Evolutionary conservation across 2,113 vertebrate species (phyloP), one percentile per base, ranked within the genome.

Genomic region (Turdus rufiventris): DNA sequence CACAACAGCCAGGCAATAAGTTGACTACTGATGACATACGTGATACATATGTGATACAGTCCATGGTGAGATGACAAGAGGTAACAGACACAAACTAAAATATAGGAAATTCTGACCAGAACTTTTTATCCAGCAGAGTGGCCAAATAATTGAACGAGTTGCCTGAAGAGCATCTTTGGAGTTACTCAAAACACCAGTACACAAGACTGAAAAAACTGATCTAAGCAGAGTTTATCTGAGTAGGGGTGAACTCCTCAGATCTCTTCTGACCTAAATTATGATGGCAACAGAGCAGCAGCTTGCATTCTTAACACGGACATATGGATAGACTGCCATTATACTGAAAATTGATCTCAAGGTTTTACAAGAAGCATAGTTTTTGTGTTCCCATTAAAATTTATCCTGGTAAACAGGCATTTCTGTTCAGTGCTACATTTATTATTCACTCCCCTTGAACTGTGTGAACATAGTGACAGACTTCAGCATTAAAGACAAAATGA

Each of bases 41-140:
- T 6, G 18, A 53, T 13, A 65, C 14, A 8, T 1, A 9, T 1
- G 12, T 6, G 18, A 53, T 15, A 42, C 0, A 0, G 29, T 2
- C 2, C 45, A 63, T 4, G 18, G 34, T 42, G 78, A 60, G 28
- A 82, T 13, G 28, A 48, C 20, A 66, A 51, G 51, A 75, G 8
- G 3, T 18, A 70, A 70, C 20, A 76, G 43, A 31, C 58, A 84
- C 19, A 67, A 50, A 15, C 42, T 78, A 56, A 65, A 73, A 78
- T 5, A 67, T 14, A 31, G 12, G 25, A 18, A 80, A 50, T 83
- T 93, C 29, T 36, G 43, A 63, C 11, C 18, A 79, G 33, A 78
- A 57, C 9, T 33, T 45, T 53, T 78, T 26, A 51, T 62, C n/a
- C 25, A 70, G 19, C 14, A 21, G 16, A 72, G 40, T 17, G 34